A percentile compares a stretch with the other conserved stretches of the same genome.
These are phyloP conservation scores for Colletes gigas DNA, from an alignment of 1,140 invertebrate genomes.

Conservation along the genomic window DNA sequence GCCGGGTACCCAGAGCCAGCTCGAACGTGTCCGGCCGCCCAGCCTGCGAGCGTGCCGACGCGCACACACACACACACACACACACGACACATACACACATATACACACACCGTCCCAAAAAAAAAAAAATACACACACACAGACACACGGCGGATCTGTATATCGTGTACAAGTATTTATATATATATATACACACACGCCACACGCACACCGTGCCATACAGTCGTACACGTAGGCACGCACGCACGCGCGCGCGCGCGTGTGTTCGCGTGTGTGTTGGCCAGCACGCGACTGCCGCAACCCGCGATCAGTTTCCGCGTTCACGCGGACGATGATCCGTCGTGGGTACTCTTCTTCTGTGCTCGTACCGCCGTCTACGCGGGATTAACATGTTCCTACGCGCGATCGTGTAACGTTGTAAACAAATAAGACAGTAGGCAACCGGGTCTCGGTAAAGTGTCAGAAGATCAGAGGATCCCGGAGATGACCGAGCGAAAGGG, in stretches of 20 bases:
- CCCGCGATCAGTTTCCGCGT: not conserved
- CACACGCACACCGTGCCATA: not conserved
- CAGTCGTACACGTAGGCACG: not conserved
- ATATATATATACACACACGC: too few species aligned
- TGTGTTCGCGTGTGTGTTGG: not conserved
- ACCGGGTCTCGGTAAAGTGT: too few species aligned
- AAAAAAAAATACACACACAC: too few species aligned
- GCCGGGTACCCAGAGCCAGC: conserved; percentile 64
- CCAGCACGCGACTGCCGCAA: not conserved
- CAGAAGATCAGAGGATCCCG: not conserved
- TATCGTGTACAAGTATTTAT: not conserved
- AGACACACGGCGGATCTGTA: too few species aligned
- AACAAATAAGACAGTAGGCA: conserved; percentile 10
- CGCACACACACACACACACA: conserved; percentile 23
- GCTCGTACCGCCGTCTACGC: not conserved
- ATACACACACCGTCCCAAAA: not conserved
- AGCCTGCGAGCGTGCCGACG: conserved; percentile 40
- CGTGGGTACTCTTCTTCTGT: not conserved
- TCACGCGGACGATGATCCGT: conserved; percentile 30
- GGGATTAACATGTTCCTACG: not conserved
- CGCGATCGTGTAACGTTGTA: not conserved
- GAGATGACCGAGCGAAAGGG: conserved; percentile 30
- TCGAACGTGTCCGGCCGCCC: conserved; percentile 27
- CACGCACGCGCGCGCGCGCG: conserved; percentile 6
- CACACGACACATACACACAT: not conserved